Base-by-base conservation (phyloP, 2,888 invertebrate genomes). In the Brassicogethes aeneus region DNA sequence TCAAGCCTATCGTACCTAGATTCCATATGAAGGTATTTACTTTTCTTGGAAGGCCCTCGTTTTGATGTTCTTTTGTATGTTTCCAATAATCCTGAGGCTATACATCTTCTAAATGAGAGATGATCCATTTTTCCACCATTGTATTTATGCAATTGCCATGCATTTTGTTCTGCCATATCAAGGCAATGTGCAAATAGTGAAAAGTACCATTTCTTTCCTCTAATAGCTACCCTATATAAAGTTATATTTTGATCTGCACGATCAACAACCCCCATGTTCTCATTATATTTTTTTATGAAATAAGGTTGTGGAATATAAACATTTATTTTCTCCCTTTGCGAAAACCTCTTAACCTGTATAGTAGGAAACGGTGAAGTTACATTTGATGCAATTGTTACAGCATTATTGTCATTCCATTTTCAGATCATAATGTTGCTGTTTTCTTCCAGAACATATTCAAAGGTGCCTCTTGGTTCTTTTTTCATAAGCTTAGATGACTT, bases 161-260 rank as follows among this genome's bases (percentile, higher is more conserved):
- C 39, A 30, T 35, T 56, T 17, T 53, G 53, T 23, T 42, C 41
- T 12, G 44, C 40, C 42, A 41, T 41, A 44, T 53, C 51, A 23
- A 55, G 37, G 12, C 36, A 42, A 16, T 55, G 46, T 5, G 39
- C 12, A 16, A 53, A 36, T n/a, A 55, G 36, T 12, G 46, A 41
- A n/a, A n/a, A n/a, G n/a, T n/a, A n/a, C n/a, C n/a, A n/a, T n/a
- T n/a, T n/a, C n/a, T n/a, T n/a, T n/a, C 33, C 53, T 47, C 33
- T 55, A 55, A 46, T 50, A 50, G 23, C 53, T 55, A 38, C 53
- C 53, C 5, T 51, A 50, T 14, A 54, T 42, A 14, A 52, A 35
- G 37, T 13, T 5, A 8, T 23, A 12, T 12, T 16, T 17, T 16
- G 3, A 3, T 32, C 35, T 8, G 3, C 15, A 16, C 23, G 3